These are phyloP conservation scores for Drosophila phalerata DNA, from an alignment of 2,888 invertebrate genomes.

Conservation along the genomic window DNA sequence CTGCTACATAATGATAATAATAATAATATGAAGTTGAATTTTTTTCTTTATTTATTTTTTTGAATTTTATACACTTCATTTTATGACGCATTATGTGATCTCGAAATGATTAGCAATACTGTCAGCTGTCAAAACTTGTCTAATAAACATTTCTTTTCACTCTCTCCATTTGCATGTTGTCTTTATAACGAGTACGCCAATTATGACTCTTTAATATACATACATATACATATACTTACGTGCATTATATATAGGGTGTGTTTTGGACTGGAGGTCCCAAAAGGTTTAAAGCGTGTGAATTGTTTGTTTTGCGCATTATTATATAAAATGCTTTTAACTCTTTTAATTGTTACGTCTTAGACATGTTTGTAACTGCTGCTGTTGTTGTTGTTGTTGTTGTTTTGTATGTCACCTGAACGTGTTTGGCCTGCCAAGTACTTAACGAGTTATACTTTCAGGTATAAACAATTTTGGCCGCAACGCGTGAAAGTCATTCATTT, in stretches of 20 bases:
- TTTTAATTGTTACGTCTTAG: conserved; percentile 75
- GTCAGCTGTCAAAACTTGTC: conserved; percentile 60
- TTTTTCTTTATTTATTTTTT: conserved; percentile 28
- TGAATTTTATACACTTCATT: conserved; percentile 19
- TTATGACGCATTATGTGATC: conserved; percentile 54
- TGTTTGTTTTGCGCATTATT: conserved; percentile 57
- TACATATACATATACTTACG: conserved; percentile 6
- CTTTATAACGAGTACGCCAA: conserved; percentile 36
- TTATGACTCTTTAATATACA: conserved; percentile 21
- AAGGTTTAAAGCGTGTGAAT: conserved; percentile 64
- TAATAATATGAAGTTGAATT: too few relatives aligned
- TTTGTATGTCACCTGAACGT: conserved; percentile 60
- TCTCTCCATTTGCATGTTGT: conserved; percentile 27
- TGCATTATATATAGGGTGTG: conserved; percentile 61
- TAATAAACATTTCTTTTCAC: conserved; percentile 60
- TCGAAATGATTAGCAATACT: conserved; percentile 16
- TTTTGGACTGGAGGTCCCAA: conserved; percentile 35
- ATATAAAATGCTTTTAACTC: conserved; percentile 70
- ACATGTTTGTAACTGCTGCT: conserved; percentile 28
- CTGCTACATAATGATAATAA: conserved; percentile 30
- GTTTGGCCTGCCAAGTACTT: conserved; percentile 41
- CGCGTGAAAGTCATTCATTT: conserved; percentile 15
- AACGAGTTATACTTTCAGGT: conserved; percentile 21
- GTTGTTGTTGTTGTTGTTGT: conserved; percentile 25
- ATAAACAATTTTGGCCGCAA: conserved; percentile 1